phyloP scores from a whole-genome alignment of 2,797 vertebrate species.

The Microctenopoma steveboyesi region DNA sequence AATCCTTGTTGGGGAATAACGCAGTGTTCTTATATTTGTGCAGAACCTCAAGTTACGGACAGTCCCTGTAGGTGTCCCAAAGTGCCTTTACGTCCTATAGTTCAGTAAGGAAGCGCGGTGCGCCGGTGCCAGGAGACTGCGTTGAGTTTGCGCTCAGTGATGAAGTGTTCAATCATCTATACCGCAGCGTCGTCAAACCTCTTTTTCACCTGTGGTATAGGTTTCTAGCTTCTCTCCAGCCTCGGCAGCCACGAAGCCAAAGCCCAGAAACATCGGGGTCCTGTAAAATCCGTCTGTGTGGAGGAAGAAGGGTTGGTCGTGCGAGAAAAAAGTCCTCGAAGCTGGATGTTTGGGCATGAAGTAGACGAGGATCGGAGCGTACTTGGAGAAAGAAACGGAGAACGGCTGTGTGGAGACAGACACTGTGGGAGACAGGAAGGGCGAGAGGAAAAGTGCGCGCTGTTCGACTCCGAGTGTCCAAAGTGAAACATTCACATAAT shows the following conservation, averaged over 20 bases:
- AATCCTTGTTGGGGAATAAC: constrained; percentile 29
- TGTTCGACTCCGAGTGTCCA: constrained; percentile 49
- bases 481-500: constrained; percentile 69
- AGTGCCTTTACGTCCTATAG: constrained; percentile 30
- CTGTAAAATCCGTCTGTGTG: constrained; percentile 51
- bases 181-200: constrained; percentile 75
- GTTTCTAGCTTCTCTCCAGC: constrained; percentile 39
- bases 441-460: constrained; percentile 58
- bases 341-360: constrained; percentile 28
- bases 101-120: constrained; percentile 13
- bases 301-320: constrained; percentile 19
- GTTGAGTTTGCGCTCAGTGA: constrained; percentile 48
- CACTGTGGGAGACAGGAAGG: constrained; percentile 31
- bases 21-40: constrained; percentile 11
- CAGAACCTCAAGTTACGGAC: constrained; percentile 46
- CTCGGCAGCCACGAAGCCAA: constrained; percentile 32
- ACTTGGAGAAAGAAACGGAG: constrained; percentile 36
- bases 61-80: constrained; percentile 50
- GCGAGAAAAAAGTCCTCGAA: constrained; percentile 48
- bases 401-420: constrained; percentile 25
- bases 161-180: constrained; percentile 69
- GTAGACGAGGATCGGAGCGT: constrained; percentile 42
- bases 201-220: constrained; percentile 73
- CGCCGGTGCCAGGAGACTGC: constrained; percentile 33
- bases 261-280: constrained; percentile 27